These are phyloP conservation scores for Otus scops DNA, from an alignment of 2,797 vertebrate species.

Conservation along the genomic window DNA sequence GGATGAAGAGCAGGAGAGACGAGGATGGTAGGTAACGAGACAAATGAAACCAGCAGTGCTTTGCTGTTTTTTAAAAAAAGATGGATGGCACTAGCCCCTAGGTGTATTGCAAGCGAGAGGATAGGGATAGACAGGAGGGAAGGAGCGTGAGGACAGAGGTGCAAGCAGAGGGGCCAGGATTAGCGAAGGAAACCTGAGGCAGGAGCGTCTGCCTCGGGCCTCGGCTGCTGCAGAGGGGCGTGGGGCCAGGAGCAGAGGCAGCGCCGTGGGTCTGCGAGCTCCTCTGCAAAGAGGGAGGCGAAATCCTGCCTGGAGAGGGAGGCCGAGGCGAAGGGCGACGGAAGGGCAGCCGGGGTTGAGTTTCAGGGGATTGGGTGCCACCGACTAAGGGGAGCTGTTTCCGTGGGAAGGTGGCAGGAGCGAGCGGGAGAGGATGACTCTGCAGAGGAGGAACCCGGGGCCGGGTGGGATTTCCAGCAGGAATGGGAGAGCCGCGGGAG, in stretches of 20 bases:
- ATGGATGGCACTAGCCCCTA: background rate
- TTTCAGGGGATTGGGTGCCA: background rate
- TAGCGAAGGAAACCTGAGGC: background rate
- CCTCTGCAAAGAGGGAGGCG: background rate
- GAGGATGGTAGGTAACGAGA: background rate
- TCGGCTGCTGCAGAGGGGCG: background rate
- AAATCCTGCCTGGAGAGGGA: background rate
- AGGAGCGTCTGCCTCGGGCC: background rate
- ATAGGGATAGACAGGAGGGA: background rate
- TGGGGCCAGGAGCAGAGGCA: background rate
- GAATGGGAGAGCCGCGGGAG: background rate
- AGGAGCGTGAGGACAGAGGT: accelerated
- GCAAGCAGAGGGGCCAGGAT: background rate
- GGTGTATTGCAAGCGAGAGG: accelerated
- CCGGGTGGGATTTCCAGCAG: background rate
- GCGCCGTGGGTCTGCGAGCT: accelerated
- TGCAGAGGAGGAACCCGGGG: background rate
- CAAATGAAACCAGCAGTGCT: background rate
- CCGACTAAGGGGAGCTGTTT: background rate
- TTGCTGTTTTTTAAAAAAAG: background rate
- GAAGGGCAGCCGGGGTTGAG: background rate
- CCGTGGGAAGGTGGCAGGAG: background rate
- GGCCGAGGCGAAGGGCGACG: background rate
- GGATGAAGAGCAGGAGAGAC: background rate
- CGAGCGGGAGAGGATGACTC: background rate